Conservation (phyloP, 2,113 vertebrate species). For the Sialia sialis region DNA sequence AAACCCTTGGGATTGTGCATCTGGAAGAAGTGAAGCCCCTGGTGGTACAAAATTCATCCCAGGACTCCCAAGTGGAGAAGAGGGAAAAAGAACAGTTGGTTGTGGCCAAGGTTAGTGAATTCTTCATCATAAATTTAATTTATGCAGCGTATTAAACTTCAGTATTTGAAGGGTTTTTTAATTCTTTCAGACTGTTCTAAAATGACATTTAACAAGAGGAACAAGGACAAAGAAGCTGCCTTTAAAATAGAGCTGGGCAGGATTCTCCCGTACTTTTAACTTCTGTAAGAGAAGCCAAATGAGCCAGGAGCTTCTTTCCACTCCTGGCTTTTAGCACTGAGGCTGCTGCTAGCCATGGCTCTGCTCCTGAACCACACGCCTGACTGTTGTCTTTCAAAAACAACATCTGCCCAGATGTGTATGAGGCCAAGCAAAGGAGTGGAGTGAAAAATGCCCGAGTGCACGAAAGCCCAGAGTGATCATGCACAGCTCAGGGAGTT, state of each 20-base stretch:
- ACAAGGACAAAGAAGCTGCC: not conserved
- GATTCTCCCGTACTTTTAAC: not conserved
- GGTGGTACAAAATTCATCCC: not conserved
- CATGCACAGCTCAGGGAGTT: not conserved
- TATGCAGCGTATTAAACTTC: not conserved
- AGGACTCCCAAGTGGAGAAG: not conserved
- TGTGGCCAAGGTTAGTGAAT: not conserved
- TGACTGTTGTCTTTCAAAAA: not conserved
- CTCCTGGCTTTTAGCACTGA: not conserved
- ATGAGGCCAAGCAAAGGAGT: not conserved
- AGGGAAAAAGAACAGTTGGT: not conserved
- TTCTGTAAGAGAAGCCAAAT: not conserved
- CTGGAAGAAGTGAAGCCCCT: not conserved
- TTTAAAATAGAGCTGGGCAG: not conserved
- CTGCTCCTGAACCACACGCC: not conserved
- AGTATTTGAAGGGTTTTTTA: not conserved
- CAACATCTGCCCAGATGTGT: not conserved
- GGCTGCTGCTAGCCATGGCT: not conserved
- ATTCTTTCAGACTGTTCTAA: not conserved
- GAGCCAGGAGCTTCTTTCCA: not conserved
- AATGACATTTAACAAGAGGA: not conserved
- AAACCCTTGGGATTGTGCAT: not conserved
- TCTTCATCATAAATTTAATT: not conserved
- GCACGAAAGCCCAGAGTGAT: accelerated
- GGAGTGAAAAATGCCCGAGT: not conserved